Evolutionary conservation across 2,888 invertebrate species (phyloP).

Genomic region (Nasonia oneida): DNA sequence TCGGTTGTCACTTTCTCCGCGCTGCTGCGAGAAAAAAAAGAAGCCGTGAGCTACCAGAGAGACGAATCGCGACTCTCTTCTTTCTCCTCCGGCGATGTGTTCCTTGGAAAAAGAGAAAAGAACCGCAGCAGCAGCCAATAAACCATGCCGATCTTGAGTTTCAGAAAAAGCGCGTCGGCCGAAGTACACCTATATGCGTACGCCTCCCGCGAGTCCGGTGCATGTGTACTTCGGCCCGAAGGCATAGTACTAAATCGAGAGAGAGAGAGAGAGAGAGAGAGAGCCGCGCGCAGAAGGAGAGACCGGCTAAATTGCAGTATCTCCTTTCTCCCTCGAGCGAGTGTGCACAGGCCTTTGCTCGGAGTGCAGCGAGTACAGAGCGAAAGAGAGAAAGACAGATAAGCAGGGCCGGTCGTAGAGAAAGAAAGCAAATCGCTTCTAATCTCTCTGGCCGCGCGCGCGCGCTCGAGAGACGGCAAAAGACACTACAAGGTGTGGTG

Average conservation of each 20-base stretch:
- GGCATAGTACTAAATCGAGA: background rate
- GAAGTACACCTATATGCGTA: background rate
- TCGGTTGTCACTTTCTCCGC: constrained; percentile 43
- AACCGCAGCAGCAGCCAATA: background rate
- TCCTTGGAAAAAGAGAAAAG: constrained; percentile 15
- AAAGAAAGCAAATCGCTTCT: constrained; percentile 55
- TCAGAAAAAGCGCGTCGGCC: background rate
- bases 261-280: too few relatives aligned
- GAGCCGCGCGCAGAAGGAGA: background rate
- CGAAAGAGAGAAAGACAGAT: background rate
- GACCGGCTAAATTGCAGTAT: constrained; percentile 33
- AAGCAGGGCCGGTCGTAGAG: constrained; percentile 18
- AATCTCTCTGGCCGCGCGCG: constrained; percentile 30
- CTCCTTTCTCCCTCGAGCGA: constrained; percentile 51
- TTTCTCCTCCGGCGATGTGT: background rate
- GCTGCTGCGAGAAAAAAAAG: background rate
- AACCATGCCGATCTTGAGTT: background rate
- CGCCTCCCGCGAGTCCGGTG: background rate
- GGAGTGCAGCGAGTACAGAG: background rate
- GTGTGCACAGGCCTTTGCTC: background rate
- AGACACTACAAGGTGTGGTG: constrained; percentile 45
- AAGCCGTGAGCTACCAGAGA: background rate
- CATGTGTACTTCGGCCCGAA: background rate
- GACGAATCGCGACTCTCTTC: constrained; percentile 16
- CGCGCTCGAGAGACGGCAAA: background rate